Conservation (phyloP, 2,113 vertebrate genomes). For the Tinamus guttatus region DNA sequence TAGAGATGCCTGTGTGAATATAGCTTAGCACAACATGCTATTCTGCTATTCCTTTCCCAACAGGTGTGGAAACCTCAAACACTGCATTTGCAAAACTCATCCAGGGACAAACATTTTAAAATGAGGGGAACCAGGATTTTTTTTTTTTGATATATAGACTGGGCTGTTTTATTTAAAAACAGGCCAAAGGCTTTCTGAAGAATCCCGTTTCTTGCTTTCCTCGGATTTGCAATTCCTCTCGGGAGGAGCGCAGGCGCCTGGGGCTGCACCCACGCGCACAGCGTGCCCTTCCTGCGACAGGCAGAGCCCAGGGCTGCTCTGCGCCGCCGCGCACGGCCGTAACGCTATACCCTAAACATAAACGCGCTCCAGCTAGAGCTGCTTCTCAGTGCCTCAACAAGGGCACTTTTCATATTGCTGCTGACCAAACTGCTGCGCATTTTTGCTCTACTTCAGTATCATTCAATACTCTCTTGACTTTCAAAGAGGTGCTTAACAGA, state of each 20-base stretch:
- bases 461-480: conserved; percentile 49
- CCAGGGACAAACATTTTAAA: neutral
- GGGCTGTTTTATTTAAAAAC: neutral
- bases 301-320: neutral
- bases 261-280: neutral
- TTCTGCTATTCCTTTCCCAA: neutral
- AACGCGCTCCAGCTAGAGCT: neutral
- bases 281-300: neutral
- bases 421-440: conserved; percentile 14
- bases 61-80: neutral
- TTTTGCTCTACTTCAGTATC: neutral
- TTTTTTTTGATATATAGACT: neutral
- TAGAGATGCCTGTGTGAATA: neutral
- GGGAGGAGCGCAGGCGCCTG: neutral
- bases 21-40: neutral
- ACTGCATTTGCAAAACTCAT: neutral
- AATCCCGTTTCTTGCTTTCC: neutral
- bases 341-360: neutral
- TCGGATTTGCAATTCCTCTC: neutral
- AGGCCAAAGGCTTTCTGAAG: neutral
- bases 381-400: neutral
- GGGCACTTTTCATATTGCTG: neutral
- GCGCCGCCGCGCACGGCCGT: neutral
- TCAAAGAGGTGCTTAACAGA: conserved; percentile 50
- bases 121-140: neutral